Evolutionary conservation across 2,888 invertebrate species (phyloP), one percentile per base, ranked within the genome.

Genomic region (Cryptocheilus praepositus): DNA sequence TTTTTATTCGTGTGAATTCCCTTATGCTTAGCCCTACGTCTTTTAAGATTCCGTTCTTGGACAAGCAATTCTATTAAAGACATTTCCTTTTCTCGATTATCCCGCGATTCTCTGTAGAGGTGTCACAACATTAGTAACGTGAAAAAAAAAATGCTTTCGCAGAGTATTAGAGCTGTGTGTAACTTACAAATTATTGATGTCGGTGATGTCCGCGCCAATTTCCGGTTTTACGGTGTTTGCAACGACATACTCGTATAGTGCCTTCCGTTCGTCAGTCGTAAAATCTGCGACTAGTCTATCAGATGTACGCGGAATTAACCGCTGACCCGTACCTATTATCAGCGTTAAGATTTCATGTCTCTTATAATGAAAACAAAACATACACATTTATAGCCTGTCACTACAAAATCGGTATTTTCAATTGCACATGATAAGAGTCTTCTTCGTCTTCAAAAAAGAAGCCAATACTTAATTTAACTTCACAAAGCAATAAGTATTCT

Each of bases 1-100:
- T 86, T 88, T 76, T 87, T 88, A 68, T 89, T 89, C 0, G 88
- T 88, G 56, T 88, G 89, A 18, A 89, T 85, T 8, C 89, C 88
- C 61, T 77, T 83, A 45, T 89, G 85, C 61, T 86, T 88, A 0
- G 83, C 81, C 73, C 88, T 73, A 3, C 89, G 83, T 46, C 89
- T 81, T 61, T 88, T 89, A 5, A 89, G 71, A 73, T 89, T 86
- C 15, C 89, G 81, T 65, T 88, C 87, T 55, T 86, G 86, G 0
- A 85, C 84, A 2, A 87, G 69, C 28, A 87, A 70, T 18, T 87
- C 86, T 44, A 87, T 18, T 51, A 83, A 81, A 0, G 87, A 82
- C n/a, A 81, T 71, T 63, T 71, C 61, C 57, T 72, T 80, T 21
- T 67, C 61, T 59, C 67, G 74, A 44, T 64, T 76, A 18, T 65